Percentiles rank a stretch among this genome's conserved stretches.
Conservation (phyloP, 2,113 vertebrate species). For the Caretta caretta region DNA sequence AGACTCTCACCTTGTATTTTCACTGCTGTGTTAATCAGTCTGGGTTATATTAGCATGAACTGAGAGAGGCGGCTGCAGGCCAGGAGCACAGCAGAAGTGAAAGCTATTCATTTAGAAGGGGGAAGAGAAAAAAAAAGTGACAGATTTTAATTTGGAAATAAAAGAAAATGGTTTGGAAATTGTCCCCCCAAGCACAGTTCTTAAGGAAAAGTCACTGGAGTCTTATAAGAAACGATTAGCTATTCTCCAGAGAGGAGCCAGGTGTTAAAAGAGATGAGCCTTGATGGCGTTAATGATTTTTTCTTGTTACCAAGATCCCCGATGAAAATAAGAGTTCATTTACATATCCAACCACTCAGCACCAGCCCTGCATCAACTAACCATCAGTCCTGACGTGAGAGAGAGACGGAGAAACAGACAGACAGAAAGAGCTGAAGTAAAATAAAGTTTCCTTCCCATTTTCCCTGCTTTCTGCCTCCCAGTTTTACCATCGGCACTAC, state of each 20-base stretch:
- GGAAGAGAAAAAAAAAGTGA: not conserved
- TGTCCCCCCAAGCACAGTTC: not conserved
- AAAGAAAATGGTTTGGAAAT: not conserved
- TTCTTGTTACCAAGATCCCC: not conserved
- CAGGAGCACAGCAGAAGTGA: not conserved
- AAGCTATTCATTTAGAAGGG: not conserved
- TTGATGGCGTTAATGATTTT: slow-evolving; percentile 23
- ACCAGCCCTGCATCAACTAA: not conserved
- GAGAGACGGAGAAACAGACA: not conserved
- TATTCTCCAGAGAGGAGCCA: not conserved
- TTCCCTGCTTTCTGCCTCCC: rapidly evolving
- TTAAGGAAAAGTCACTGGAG: not conserved
- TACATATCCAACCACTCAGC: slow-evolving; percentile 8
- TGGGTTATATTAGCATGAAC: not conserved
- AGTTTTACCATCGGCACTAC: too few species aligned
- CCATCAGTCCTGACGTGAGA: not conserved
- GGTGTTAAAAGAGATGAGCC: slow-evolving; percentile 5
- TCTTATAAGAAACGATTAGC: not conserved
- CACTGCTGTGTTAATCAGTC: not conserved
- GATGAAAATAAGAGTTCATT: not conserved
- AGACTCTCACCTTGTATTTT: not conserved
- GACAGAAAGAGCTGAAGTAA: not conserved
- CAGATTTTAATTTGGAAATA: not conserved
- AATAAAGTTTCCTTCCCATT: not conserved
- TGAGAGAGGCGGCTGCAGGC: not conserved